These are phyloP conservation scores for Hyppa rectilinea DNA, from an alignment of 2,888 invertebrate species.

Conservation along the genomic window DNA sequence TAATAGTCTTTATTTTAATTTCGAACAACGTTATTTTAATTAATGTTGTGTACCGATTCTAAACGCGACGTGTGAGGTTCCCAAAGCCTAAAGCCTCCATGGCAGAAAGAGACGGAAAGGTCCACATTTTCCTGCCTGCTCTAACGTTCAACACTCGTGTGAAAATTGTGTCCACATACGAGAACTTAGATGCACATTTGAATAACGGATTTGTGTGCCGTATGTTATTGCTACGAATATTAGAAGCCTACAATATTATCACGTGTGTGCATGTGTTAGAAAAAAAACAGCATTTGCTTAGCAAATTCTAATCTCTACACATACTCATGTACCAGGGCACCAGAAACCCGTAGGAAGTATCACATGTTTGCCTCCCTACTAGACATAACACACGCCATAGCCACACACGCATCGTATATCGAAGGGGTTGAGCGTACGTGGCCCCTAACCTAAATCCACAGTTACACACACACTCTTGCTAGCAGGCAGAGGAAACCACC, in stretches of 20 bases:
- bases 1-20: neutral
- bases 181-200: constrained; percentile 72
- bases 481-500: constrained; percentile 72
- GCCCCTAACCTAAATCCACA: constrained; percentile 81
- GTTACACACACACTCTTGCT: constrained; percentile 75
- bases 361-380: constrained; percentile 84
- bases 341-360: constrained; percentile 82
- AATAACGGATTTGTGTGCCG: constrained; percentile 60
- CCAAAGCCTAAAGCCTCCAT: constrained; percentile 58
- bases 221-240: constrained; percentile 61
- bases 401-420: constrained; percentile 84
- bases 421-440: constrained; percentile 86
- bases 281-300: constrained; percentile 88
- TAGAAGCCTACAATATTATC: constrained; percentile 77
- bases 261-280: constrained; percentile 82
- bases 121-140: constrained; percentile 64
- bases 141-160: constrained; percentile 68
- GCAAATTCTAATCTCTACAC: constrained; percentile 91
- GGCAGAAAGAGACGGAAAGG: constrained; percentile 64
- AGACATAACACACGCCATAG: constrained; percentile 84
- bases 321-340: constrained; percentile 88
- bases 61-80: constrained; percentile 68
- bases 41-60: constrained; percentile 45
- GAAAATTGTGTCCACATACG: constrained; percentile 70
- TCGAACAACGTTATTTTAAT: constrained; percentile 14